Evolutionary conservation across 2,113 vertebrate species (phyloP).

Genomic region (Nannobrachium achirus): DNA sequence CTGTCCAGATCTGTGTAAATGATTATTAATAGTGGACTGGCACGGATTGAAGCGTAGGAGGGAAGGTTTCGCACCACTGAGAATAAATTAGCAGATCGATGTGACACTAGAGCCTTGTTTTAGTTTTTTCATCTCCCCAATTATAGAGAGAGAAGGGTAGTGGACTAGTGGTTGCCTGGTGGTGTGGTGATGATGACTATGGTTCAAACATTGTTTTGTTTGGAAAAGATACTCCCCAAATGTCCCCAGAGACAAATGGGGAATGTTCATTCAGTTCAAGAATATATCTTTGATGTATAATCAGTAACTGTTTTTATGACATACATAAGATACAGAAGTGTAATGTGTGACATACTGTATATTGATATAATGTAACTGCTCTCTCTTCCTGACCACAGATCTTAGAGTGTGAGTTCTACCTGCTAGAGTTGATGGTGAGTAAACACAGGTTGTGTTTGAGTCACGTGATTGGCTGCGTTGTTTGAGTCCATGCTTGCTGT

Average conservation of each 20-base stretch:
- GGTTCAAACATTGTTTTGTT: too few species aligned
- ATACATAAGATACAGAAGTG: neutral
- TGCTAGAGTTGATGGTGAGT: conserved; percentile 97
- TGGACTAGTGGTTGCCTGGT: neutral
- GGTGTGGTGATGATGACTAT: neutral
- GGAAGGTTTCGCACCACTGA: conserved; percentile 34
- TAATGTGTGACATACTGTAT: neutral
- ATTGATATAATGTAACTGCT: too few species aligned
- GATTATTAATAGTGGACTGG: conserved; percentile 50
- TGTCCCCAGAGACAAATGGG: too few species aligned
- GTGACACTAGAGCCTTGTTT: conserved; percentile 19
- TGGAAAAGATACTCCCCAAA: too few species aligned
- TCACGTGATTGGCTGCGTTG: too few species aligned
- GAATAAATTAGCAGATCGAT: conserved; percentile 26
- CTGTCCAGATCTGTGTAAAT: conserved; percentile 49
- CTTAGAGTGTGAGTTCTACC: conserved; percentile 99
- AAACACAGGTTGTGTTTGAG: too few species aligned
- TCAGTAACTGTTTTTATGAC: conserved; percentile 3
- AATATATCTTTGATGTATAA: neutral
- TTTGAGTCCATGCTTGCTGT: too few species aligned
- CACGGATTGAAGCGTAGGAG: conserved; percentile 10
- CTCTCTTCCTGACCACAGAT: conserved; percentile 78
- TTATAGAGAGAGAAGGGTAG: neutral
- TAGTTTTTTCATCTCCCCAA: conserved; percentile 8
- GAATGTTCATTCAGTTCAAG: too few species aligned